Percentiles rank a stretch among this genome's conserved stretches.
Conservation (phyloP, 2,888 invertebrate genomes). For the Merodon equestris region DNA sequence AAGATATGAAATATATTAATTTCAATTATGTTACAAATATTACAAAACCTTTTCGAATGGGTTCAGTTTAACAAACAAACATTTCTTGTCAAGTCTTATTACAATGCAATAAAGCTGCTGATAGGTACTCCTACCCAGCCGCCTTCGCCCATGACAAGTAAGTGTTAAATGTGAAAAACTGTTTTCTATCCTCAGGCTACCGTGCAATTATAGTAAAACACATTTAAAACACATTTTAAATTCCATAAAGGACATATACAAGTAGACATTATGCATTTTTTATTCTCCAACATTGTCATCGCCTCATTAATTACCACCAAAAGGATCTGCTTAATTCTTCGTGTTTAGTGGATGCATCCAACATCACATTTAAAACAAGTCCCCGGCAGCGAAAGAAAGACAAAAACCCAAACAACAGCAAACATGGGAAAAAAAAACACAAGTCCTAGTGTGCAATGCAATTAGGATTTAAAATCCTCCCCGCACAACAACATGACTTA, state of each 20-base stretch:
- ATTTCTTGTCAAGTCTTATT: too few species aligned
- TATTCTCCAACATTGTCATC: slow-evolving; percentile 59
- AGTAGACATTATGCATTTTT: slow-evolving; percentile 59
- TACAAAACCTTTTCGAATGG: too few species aligned
- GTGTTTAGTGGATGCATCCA: slow-evolving; percentile 58
- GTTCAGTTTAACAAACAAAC: too few species aligned
- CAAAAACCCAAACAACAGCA: neutral
- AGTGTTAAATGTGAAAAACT: slow-evolving; percentile 58
- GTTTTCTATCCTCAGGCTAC: slow-evolving; percentile 56
- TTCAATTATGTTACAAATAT: too few species aligned
- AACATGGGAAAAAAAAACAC: neutral
- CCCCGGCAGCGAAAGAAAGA: neutral
- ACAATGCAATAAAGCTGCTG: too few species aligned
- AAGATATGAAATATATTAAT: too few species aligned
- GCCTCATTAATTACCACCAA: slow-evolving; percentile 65
- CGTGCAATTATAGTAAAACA: slow-evolving; percentile 65
- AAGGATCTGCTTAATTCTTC: slow-evolving; percentile 63
- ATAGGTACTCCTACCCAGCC: neutral
- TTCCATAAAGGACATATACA: slow-evolving; percentile 56
- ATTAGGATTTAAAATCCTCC: slow-evolving; percentile 58
- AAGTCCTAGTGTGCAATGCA: slow-evolving; percentile 45
- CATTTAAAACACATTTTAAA: slow-evolving; percentile 68
- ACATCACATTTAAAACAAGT: slow-evolving; percentile 2
- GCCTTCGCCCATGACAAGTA: slow-evolving; percentile 22
- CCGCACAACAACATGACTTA: slow-evolving; percentile 33